These are phyloP conservation scores for Gryon sp. DNA, from an alignment of 1,140 invertebrate genomes.

Conservation along the genomic window DNA sequence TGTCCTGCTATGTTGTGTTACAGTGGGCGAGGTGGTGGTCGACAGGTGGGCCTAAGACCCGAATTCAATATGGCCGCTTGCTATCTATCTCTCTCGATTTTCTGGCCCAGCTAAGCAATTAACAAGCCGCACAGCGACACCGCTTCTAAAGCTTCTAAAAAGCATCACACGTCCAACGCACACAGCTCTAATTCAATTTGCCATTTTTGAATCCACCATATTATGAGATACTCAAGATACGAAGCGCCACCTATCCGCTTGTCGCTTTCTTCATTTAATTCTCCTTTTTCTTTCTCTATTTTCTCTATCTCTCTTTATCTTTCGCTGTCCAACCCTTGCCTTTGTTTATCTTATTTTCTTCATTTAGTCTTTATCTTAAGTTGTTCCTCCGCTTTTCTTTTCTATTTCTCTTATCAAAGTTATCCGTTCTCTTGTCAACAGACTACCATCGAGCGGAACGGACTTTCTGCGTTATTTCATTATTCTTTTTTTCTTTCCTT, in stretches of 20 bases:
- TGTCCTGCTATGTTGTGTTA: conserved; percentile 79
- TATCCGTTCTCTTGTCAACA: not conserved
- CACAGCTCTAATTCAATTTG: conserved; percentile 18
- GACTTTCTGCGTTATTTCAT: conserved; percentile 34
- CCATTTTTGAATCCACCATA: too few species aligned
- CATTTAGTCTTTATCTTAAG: conserved; percentile 1
- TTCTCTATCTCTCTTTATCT: too few species aligned
- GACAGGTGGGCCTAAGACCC: conserved; percentile 79
- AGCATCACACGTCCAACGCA: conserved; percentile 38
- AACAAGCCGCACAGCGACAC: conserved; percentile 41
- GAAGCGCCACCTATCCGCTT: not conserved
- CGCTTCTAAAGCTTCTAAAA: conserved; percentile 39
- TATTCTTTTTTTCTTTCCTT: conserved; percentile 5
- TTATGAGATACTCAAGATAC: not conserved
- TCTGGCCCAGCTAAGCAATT: conserved; percentile 42
- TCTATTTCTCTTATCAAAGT: conserved; percentile 1
- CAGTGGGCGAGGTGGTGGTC: conserved; percentile 81
- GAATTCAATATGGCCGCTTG: conserved; percentile 26
- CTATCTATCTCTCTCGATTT: conserved; percentile 32
- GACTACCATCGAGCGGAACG: conserved; percentile 45
- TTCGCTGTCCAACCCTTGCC: too few species aligned
- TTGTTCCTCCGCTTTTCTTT: not conserved
- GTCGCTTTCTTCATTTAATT: not conserved
- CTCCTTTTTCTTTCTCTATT: conserved; percentile 4
- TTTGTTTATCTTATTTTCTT: not conserved